Evolutionary conservation across 2,113 vertebrate genomes (phyloP).

Genomic region (Onychorhynchus coronatus): DNA sequence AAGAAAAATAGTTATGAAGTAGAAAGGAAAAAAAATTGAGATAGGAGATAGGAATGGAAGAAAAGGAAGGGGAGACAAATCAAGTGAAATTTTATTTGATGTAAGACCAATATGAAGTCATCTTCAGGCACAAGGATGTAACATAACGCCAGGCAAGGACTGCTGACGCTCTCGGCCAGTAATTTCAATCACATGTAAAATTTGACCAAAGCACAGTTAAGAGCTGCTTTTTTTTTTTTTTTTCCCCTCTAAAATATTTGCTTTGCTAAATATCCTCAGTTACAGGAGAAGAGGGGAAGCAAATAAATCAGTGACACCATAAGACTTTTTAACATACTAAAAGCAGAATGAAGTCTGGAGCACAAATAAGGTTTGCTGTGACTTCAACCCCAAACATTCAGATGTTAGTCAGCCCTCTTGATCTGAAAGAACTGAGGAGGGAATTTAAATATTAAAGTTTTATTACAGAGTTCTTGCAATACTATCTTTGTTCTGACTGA

Average conservation of each 20-base stretch:
- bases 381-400: background rate
- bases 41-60: background rate
- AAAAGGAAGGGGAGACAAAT: background rate
- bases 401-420: background rate
- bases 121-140: background rate
- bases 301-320: background rate
- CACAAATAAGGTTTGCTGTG: background rate
- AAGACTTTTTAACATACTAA: background rate
- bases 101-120: background rate
- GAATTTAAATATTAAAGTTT: background rate
- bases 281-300: background rate
- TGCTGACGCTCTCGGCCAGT: background rate
- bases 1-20: background rate
- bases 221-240: background rate
- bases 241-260: accelerated
- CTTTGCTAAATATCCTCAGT: background rate
- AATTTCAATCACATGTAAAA: background rate
- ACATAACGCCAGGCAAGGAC: background rate
- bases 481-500: background rate
- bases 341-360: background rate
- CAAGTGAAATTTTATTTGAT: background rate
- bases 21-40: background rate
- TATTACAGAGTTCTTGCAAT: background rate
- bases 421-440: background rate
- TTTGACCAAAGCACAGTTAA: background rate